These are phyloP conservation scores for Hormaphis cornu DNA, from an alignment of 1,140 invertebrate genomes.

Conservation along the genomic window DNA sequence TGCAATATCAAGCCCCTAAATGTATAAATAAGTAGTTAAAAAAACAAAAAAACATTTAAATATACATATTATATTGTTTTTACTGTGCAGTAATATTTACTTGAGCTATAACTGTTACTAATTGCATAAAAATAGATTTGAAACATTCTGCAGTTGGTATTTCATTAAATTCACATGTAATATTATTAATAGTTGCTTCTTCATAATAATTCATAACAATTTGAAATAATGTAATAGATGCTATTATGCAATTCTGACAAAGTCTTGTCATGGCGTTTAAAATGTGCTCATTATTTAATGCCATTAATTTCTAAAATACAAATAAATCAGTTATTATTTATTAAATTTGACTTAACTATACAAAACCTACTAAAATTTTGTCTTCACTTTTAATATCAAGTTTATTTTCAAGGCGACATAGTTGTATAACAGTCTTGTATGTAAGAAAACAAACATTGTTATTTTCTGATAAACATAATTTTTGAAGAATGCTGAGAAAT, in stretches of 20 bases:
- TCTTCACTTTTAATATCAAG: neutral
- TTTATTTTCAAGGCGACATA: neutral
- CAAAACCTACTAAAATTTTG: neutral
- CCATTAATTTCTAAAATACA: neutral
- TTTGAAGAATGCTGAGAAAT: neutral
- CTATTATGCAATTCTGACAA: neutral
- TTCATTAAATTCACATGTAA: neutral
- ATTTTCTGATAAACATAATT: slow-evolving; percentile 7
- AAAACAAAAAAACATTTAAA: neutral
- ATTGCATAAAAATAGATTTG: neutral
- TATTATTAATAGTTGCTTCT: neutral
- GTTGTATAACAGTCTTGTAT: neutral
- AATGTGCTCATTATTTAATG: neutral
- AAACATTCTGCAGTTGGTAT: neutral
- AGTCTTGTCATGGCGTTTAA: neutral
- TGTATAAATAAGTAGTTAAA: neutral
- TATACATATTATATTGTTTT: too few species aligned
- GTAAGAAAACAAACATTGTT: neutral
- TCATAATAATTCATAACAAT: slow-evolving; percentile 4
- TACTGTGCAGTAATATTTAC: neutral
- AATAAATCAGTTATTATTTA: neutral
- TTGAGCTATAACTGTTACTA: slow-evolving; percentile 12
- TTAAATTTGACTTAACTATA: too few species aligned
- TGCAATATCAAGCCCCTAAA: neutral
- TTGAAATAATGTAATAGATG: slow-evolving; percentile 2